Evolutionary conservation across 2,113 vertebrate species (phyloP).

Genomic region (Tonatia bakeri): DNA sequence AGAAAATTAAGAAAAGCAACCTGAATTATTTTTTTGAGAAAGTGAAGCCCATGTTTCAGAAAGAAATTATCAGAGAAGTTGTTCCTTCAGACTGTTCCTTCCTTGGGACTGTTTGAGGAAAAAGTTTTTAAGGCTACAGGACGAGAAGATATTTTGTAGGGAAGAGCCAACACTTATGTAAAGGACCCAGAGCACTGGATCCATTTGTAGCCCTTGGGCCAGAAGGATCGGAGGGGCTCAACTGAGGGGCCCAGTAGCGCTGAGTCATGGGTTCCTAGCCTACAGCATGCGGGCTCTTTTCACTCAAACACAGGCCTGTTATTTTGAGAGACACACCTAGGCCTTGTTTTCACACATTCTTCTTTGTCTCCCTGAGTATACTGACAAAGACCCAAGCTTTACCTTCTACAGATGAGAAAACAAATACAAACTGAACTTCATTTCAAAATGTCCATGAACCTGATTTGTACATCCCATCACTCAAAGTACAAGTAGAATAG

Average conservation of each 20-base stretch:
- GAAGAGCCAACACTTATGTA: not conserved
- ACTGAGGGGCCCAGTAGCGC: rapidly evolving
- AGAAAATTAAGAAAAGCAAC: constrained; percentile 17
- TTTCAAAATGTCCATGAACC: not conserved
- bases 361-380: not conserved
- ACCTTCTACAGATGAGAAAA: not conserved
- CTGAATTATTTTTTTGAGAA: not conserved
- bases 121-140: not conserved
- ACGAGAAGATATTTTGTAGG: not conserved
- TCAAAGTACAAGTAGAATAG: not conserved
- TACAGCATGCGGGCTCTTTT: not conserved
- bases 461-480: not conserved
- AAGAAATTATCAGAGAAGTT: not conserved
- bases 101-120: not conserved
- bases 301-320: not conserved
- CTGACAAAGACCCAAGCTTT: not conserved
- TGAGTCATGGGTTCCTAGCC: not conserved
- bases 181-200: not conserved
- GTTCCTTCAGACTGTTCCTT: not conserved
- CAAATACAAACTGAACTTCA: not conserved
- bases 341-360: not conserved
- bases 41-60: constrained; percentile 18
- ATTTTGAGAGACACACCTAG: not conserved
- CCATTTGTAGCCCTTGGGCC: not conserved
- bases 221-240: not conserved